Conservation (phyloP, 2,888 invertebrate genomes). For the Trichogramma evanescens region DNA sequence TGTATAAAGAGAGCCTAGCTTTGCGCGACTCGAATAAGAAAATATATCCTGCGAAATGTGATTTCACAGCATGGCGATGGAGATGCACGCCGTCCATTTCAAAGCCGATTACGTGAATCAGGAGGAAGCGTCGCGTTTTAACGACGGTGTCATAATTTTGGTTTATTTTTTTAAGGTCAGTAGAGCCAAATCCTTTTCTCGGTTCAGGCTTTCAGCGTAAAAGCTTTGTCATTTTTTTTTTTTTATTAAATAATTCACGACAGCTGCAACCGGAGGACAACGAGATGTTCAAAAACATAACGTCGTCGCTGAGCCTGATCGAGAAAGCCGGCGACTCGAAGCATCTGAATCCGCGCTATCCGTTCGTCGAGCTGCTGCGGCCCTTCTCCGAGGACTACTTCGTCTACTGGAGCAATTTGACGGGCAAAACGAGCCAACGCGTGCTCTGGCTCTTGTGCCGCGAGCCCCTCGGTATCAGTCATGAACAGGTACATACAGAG, state of each 20-base stretch:
- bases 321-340: background rate
- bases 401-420: conserved; percentile 4
- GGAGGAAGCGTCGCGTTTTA: conserved; percentile 54
- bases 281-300: background rate
- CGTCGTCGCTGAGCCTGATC: background rate
- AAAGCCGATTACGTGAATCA: conserved; percentile 57
- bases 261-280: background rate
- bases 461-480: background rate
- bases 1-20: background rate
- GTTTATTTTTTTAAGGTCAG: conserved; percentile 57
- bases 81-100: conserved; percentile 59
- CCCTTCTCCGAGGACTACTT: conserved; percentile 6
- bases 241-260: background rate
- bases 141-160: conserved; percentile 54
- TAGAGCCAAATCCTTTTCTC: background rate
- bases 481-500: conserved; percentile 4
- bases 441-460: conserved; percentile 5
- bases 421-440: background rate
- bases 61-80: conserved; percentile 50
- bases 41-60: conserved; percentile 16
- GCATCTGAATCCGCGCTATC: background rate
- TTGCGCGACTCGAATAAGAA: background rate
- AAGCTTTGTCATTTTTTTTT: background rate
- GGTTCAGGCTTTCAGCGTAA: background rate
- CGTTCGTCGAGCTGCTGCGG: background rate